Percentiles rank a stretch among this genome's conserved stretches.
These are phyloP conservation scores for Eupeodes luniger DNA, from an alignment of 2,888 invertebrate species.

Conservation along the genomic window DNA sequence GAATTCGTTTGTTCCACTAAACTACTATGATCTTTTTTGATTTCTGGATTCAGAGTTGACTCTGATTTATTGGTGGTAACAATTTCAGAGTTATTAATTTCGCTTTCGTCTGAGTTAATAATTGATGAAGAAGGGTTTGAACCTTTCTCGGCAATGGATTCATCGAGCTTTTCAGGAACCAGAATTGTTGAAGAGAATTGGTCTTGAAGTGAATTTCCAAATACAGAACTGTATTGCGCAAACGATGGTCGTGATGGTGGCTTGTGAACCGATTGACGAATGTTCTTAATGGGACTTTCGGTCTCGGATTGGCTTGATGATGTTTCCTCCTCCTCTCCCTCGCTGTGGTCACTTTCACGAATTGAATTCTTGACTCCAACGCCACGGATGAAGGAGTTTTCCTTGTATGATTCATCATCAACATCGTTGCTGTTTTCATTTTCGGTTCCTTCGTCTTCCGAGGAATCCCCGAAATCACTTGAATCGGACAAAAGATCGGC, in stretches of 20 bases:
- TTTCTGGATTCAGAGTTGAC: background rate
- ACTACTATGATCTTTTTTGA: background rate
- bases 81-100: background rate
- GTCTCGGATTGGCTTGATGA: background rate
- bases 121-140: background rate
- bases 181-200: conserved; percentile 67
- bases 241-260: background rate
- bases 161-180: background rate
- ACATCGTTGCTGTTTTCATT: background rate
- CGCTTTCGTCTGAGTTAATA: background rate
- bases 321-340: background rate
- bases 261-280: background rate
- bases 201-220: conserved; percentile 46
- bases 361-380: background rate
- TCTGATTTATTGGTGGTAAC: background rate
- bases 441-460: conserved; percentile 70
- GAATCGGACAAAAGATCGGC: conserved; percentile 78
- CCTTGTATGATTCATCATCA: background rate
- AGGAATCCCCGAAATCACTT: conserved; percentile 81
- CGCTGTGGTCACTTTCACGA: background rate
- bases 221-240: conserved; percentile 35
- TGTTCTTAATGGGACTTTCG: background rate
- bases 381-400: background rate
- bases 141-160: background rate
- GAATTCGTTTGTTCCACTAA: background rate